phyloP scores from a whole-genome alignment of 1,140 invertebrate genomes.

The Bombus vancouverensis region DNA sequence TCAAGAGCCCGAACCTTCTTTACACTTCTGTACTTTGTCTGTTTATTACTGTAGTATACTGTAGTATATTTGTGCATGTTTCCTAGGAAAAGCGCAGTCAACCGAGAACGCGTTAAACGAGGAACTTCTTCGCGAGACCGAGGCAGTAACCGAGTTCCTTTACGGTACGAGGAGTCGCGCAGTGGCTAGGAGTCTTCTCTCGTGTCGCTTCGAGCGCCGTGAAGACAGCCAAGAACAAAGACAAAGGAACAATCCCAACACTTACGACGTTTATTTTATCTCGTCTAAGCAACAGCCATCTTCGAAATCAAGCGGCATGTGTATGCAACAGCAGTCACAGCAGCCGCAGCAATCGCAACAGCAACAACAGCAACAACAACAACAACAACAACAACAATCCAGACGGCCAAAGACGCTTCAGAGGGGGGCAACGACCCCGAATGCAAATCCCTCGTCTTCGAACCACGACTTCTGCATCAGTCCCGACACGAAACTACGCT shows the following conservation, averaged over 20 bases:
- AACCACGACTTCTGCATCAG: constrained; percentile 71
- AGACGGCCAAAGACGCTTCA: constrained; percentile 77
- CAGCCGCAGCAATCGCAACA: constrained; percentile 63
- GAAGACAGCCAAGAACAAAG: constrained; percentile 76
- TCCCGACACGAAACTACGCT: constrained; percentile 77
- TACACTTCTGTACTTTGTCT: no score
- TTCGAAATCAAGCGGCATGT: constrained; percentile 47
- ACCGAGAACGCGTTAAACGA: constrained; percentile 80
- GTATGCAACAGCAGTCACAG: constrained; percentile 67
- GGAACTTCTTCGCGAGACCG: constrained; percentile 82
- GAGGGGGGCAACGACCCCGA: constrained; percentile 82
- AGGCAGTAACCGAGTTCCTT: constrained; percentile 84
- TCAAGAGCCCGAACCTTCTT: background rate
- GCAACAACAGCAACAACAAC: constrained; percentile 68
- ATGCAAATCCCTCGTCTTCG: constrained; percentile 61
- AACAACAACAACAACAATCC: constrained; percentile 71
- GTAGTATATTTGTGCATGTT: constrained; percentile 11
- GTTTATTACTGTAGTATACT: background rate
- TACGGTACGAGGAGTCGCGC: constrained; percentile 83
- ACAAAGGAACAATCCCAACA: constrained; percentile 65
- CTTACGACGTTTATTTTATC: constrained; percentile 82
- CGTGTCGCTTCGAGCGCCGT: constrained; percentile 78
- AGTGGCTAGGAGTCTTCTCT: constrained; percentile 80
- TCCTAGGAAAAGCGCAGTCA: constrained; percentile 79
- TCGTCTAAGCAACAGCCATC: constrained; percentile 76